Evolutionary conservation across 2,113 vertebrate species (phyloP), one percentile per base, ranked within the genome.

Genomic region (Ceuthmochares aereus): DNA sequence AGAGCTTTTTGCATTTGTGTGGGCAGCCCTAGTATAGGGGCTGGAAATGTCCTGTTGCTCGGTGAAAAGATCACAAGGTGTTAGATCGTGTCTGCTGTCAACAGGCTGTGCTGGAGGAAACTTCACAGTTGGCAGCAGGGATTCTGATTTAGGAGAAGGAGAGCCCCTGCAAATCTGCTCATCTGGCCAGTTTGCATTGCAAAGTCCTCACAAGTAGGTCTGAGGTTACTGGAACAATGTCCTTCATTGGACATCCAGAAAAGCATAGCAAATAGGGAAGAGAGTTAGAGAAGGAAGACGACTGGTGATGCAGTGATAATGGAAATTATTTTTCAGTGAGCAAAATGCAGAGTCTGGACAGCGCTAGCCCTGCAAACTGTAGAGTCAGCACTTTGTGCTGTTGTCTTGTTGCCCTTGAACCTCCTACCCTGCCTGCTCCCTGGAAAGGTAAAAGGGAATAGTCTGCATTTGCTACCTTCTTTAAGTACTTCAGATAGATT

Each of bases 41-140:
- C 42, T 74, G 63, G 40, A 56, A 74, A 52, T 2, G 14, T 78
- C 81, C 32, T 0, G 0, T 54, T 92, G 67, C 51, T 60, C 58
- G 56, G 37, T 0, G 5, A 60, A 56, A 72, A 20, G 58, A 47
- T 36, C 43, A 42, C 32, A 54, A 69, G 40, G 10, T 27, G 11
- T 3, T 67, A 60, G 69, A 37, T 87, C 26, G 36, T 64, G 52
- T 52, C 72, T 87, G 68, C 30, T 91, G 32, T 34, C 76, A 56
- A 80, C 58, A 69, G 68, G 32, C 34, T 1, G 0, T 2, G 4
- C 67, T 73, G 64, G 76, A 92, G 63, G 63, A 42, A 70, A 30
- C 21, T 89, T 58, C 12, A 11, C 59, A 74, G 54, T 36, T 0
- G 0, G 37, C 43, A 79, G 40, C 26, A n/a, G 36, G 32, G 26